Base-by-base conservation (phyloP, 1,140 invertebrate species). In the Delia radicum region DNA sequence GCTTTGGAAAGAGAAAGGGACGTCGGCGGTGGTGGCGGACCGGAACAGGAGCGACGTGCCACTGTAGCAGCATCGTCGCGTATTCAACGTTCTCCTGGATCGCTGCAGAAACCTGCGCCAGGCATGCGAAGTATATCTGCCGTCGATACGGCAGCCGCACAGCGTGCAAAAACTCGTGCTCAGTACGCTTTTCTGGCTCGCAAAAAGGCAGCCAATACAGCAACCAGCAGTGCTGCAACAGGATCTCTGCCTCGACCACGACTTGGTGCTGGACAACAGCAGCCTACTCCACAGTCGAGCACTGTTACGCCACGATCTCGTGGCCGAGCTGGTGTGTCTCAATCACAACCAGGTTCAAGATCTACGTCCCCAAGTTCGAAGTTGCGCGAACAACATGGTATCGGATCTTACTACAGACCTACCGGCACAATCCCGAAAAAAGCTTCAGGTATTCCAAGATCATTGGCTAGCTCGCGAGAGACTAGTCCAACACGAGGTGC, bases 341-440 rank as follows among this genome's bases (percentile, higher is more conserved):
- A 96, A 83, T 97, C 95, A 28, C 95, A 97, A 89, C 96, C 83
- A 2, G 83, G 83, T 18, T 96, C 94, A 79, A 89, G 95, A 73
- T 96, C 95, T 7, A 94, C 94, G 65, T 96, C 95, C 0, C 95
- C 95, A 3, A 94, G 94, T 46, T 95, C 95, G 2, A 90, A 94
- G 77, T 88, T 92, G 72, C 90, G 90, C 76, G 84, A 85, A 78
- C 81, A 81, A 46, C 93, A 93, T 79, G 89, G 85, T 0, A 69
- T 69, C 37, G 29, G 29, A 10, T 88, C 87, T n/a, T 79, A 80
- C 26, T 78, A 79, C 42, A 73, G 81, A 5, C 78, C 75, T 37
- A 75, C 76, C 18, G 86, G 84, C 74, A 87, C 87, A 26, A 85
- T 80, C 78, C 86, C 88, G 8, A 84, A 89, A 3, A 84, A 88